These are phyloP conservation scores for Neolamprologus toae DNA, from an alignment of 2,113 vertebrate genomes.

Conservation along the genomic window DNA sequence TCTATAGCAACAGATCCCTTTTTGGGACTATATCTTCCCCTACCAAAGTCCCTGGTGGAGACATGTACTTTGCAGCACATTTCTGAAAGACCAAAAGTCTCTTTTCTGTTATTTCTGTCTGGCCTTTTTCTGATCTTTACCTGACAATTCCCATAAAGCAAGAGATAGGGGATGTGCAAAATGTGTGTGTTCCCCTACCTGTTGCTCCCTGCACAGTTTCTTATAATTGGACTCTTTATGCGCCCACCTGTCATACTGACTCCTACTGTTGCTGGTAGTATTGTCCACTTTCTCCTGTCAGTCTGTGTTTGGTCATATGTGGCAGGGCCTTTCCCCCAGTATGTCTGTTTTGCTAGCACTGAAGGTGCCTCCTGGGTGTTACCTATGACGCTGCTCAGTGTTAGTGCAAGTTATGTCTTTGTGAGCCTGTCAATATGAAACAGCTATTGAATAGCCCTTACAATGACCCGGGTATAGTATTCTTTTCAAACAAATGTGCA, in stretches of 20 bases:
- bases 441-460: neutral
- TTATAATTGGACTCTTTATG: slow-evolving; percentile 28
- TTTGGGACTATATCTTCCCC: neutral
- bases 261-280: neutral
- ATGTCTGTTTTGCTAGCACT: neutral
- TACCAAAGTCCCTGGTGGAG: neutral
- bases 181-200: neutral
- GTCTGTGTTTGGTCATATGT: neutral
- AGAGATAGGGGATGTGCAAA: neutral
- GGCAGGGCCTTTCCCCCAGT: neutral
- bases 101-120: neutral
- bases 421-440: slow-evolving; percentile 26
- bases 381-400: neutral
- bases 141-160: slow-evolving; percentile 17
- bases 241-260: slow-evolving; percentile 25
- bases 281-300: slow-evolving; percentile 15
- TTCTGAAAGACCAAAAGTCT: neutral
- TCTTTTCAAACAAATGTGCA: neutral
- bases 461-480: neutral
- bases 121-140: slow-evolving; percentile 7
- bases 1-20: neutral
- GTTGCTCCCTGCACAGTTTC: slow-evolving; percentile 13
- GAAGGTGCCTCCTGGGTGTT: neutral
- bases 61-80: neutral
- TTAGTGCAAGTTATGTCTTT: slow-evolving; percentile 11